A percentile compares a stretch with the other conserved stretches of the same genome.
Evolutionary conservation across 2,113 vertebrate genomes (phyloP).

Genomic region (Pseudolaguvia tuberculata): DNA sequence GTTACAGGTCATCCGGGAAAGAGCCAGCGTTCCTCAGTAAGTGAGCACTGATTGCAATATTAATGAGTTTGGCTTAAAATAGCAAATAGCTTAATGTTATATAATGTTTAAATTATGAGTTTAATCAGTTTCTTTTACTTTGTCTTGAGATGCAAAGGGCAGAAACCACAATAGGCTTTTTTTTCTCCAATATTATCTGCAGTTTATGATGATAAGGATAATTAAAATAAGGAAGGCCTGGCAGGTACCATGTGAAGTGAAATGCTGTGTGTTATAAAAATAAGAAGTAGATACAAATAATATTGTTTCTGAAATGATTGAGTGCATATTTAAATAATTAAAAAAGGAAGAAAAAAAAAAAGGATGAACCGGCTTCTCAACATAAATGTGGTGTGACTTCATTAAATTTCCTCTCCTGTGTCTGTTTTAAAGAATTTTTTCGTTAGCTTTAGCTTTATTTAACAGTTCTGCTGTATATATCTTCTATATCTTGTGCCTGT

Average conservation of each 20-base stretch:
- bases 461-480: too few relatives aligned
- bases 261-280: background rate
- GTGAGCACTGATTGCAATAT: constrained; percentile 15
- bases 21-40: constrained; percentile 12
- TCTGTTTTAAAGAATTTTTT: too few relatives aligned
- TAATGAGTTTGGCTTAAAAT: constrained; percentile 16
- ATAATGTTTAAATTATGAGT: constrained; percentile 18
- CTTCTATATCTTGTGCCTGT: background rate
- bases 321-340: too few relatives aligned
- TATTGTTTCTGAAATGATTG: too few relatives aligned
- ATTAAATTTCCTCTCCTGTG: too few relatives aligned
- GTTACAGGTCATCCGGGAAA: constrained; percentile 14
- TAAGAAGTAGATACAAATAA: background rate
- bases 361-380: too few relatives aligned
- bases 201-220: too few relatives aligned
- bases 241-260: background rate
- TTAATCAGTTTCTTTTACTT: background rate
- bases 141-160: background rate
- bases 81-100: background rate
- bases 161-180: too few relatives aligned
- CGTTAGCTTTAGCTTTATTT: too few relatives aligned
- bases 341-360: too few relatives aligned
- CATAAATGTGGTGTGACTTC: too few relatives aligned
- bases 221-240: background rate
- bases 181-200: background rate